Percentiles rank a stretch among this genome's conserved stretches.
Conservation (phyloP, 2,797 vertebrate species). For the Anniella stebbinsi region DNA sequence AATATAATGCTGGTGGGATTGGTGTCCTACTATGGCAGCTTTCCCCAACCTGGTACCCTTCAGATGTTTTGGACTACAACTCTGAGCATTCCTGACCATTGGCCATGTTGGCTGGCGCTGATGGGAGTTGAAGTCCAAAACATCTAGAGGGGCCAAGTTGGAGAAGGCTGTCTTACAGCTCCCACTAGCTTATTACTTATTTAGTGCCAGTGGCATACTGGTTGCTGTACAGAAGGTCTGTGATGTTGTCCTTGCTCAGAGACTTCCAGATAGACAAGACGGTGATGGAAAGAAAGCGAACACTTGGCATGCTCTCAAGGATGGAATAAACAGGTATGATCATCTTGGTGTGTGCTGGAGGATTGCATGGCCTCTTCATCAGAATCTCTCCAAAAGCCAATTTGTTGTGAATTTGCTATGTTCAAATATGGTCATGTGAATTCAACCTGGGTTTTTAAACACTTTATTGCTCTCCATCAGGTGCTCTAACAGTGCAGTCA, state of each 20-base stretch:
- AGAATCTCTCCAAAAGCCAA: neutral
- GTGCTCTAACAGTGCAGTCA: no score
- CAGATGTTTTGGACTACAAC: no score
- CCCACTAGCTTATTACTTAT: neutral
- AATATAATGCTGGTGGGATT: neutral
- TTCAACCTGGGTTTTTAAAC: no score
- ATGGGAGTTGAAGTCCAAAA: no score
- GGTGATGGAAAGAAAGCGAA: neutral
- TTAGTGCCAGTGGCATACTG: neutral
- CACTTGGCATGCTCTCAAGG: neutral
- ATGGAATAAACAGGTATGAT: neutral
- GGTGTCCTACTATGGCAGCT: no score
- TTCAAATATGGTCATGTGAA: neutral
- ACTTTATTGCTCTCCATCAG: no score
- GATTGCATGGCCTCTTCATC: neutral
- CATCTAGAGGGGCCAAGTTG: neutral
- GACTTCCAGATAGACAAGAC: no score
- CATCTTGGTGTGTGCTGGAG: neutral
- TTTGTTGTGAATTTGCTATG: neutral
- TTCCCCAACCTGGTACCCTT: no score
- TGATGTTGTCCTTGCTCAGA: neutral
- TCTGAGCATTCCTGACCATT: no score
- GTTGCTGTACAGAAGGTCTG: neutral
- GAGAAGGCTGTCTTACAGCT: neutral
- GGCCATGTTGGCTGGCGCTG: no score